Base-by-base conservation (phyloP, 2,888 invertebrate genomes). In the Drosophila picticornis region DNA sequence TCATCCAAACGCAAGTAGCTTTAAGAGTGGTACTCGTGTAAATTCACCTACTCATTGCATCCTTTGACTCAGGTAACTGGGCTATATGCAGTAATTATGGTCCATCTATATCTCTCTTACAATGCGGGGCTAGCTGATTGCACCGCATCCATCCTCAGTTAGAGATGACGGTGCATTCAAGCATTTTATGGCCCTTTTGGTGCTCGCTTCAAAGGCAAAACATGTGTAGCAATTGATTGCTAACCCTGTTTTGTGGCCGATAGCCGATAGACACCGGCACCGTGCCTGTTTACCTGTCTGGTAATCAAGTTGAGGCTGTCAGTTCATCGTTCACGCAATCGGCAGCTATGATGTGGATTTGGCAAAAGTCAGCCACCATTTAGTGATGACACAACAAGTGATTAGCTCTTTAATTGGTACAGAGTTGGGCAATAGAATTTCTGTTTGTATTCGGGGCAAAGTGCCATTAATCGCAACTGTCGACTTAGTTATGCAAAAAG, bases 181-280 rank as follows among this genome's bases (percentile, higher is more conserved):
- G 71, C 67, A 53, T 60, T 84, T 72, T 69, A 72, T 66, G 68
- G 59, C 65, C 71, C 72, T 81, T 76, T 60, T 70, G 72, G 72
- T 51, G 66, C 53, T 22, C 22, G 50, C 62, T 61, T 78, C 75
- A 83, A 72, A 74, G 68, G 68, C 57, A 78, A 60, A 55, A 27
- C 68, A 71, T 75, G 73, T 63, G 72, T 62, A 34, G 66, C 81
- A 83, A 86, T 81, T 88, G 84, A 84, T 83, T 84, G 81, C 73
- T 55, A 58, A 67, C 62, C 55, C 52, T 60, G 70, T 80, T 73
- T 67, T 66, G 53, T 58, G 29, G 13, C 57, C 66, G 43, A 55
- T 25, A 57, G 40, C 57, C 48, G 46, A 38, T 13, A 19, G 51
- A 61, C 10, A 25, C 57, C 2, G 29, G 58, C 61, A 64, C 40